Evolutionary conservation across 2,888 invertebrate species (phyloP).

Genomic region (Bimastos eiseni): DNA sequence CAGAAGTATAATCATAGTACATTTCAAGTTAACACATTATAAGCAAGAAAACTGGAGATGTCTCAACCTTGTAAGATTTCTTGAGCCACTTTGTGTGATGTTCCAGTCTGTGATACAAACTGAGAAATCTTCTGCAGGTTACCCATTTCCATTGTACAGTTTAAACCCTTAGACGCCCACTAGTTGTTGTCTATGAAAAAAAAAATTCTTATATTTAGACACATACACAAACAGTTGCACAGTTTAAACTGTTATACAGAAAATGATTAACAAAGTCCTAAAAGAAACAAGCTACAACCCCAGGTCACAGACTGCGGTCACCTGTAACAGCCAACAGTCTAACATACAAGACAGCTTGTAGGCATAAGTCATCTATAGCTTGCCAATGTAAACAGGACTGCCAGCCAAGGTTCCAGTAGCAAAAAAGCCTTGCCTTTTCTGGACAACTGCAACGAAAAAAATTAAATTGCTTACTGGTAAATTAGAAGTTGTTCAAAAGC

Average conservation of each 20-base stretch:
- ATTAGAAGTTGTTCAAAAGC: too few species aligned
- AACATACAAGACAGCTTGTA: background rate
- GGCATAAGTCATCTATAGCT: background rate
- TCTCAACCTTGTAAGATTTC: conserved; percentile 35
- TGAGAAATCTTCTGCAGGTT: conserved; percentile 29
- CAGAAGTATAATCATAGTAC: background rate
- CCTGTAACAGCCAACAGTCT: background rate
- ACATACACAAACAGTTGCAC: background rate
- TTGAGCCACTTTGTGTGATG: conserved; percentile 30
- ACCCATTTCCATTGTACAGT: conserved; percentile 17
- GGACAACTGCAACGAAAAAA: background rate
- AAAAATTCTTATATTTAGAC: background rate
- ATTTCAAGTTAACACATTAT: background rate
- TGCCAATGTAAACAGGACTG: background rate
- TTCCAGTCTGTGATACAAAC: conserved; percentile 31
- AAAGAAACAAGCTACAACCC: background rate
- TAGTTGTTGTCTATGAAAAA: background rate
- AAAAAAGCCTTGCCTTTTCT: background rate
- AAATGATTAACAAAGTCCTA: background rate
- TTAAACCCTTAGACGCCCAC: background rate
- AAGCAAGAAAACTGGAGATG: background rate
- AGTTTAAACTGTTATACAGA: conserved; percentile 2
- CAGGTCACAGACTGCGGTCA: background rate
- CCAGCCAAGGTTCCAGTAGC: background rate
- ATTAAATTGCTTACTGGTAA: background rate